A percentile compares a stretch with the other conserved stretches of the same genome.
phyloP scores from a whole-genome alignment of 2,113 vertebrate genomes.

The Nyctereutes procyonoides region DNA sequence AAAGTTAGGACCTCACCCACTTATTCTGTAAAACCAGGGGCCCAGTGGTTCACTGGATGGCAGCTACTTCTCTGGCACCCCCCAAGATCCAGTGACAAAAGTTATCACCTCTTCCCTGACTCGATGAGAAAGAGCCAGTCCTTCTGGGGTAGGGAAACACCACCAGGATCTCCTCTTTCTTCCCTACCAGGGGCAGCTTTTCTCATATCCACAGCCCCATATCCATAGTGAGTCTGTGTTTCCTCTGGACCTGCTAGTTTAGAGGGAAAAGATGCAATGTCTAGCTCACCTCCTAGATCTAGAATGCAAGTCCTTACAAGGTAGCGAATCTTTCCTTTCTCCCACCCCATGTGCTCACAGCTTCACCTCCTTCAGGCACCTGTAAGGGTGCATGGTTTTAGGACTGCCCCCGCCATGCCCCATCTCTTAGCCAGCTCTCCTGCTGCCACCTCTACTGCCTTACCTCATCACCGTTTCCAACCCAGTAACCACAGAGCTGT shows the following conservation, averaged over 20 bases:
- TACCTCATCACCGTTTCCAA: too few relatives aligned
- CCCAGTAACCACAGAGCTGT: rapidly evolving
- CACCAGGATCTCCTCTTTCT: background rate
- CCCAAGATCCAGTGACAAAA: background rate
- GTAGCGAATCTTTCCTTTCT: too few relatives aligned
- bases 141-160: background rate
- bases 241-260: background rate
- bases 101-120: too few relatives aligned
- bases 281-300: background rate
- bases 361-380: rapidly evolving
- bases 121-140: background rate
- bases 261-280: background rate
- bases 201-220: too few relatives aligned
- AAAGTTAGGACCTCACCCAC: background rate
- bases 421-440: background rate
- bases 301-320: background rate
- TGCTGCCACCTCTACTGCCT: background rate
- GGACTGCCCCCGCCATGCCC: too few relatives aligned
- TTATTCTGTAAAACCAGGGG: background rate
- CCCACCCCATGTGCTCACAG: background rate
- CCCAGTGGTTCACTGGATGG: background rate
- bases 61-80: background rate
- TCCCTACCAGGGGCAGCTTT: background rate
- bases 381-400: background rate
- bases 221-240: background rate